phyloP scores from a whole-genome alignment of 53 echinoderm and acorn worm species.

The Patiria pectinifera region DNA sequence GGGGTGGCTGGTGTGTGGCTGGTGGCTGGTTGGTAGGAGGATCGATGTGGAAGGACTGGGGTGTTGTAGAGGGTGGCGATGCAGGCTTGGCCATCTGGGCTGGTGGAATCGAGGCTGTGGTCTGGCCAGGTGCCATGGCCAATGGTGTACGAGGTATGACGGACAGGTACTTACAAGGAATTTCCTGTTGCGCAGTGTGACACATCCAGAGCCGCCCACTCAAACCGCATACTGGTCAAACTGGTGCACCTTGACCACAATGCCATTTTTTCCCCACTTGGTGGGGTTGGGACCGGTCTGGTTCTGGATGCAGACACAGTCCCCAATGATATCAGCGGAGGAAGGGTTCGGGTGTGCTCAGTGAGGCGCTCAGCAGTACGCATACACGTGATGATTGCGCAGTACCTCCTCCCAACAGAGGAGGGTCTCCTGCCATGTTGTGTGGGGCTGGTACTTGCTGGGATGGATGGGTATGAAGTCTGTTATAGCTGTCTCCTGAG shows the following conservation, averaged over 20 bases:
- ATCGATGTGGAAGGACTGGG: background rate
- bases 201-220: constrained; percentile 67
- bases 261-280: constrained; percentile 73
- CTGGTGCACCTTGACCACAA: constrained; percentile 68
- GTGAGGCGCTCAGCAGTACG: constrained; percentile 49
- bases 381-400: constrained; percentile 71
- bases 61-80: background rate
- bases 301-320: constrained; percentile 64
- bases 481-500: constrained; percentile 56
- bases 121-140: constrained; percentile 20
- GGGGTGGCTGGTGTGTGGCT: background rate
- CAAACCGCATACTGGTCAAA: constrained; percentile 71
- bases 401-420: constrained; percentile 52
- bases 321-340: constrained; percentile 57
- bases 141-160: constrained; percentile 41
- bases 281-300: constrained; percentile 61
- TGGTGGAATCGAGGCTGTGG: background rate
- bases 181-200: constrained; percentile 57
- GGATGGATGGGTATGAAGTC: constrained; percentile 73
- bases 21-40: background rate
- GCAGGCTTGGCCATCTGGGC: background rate
- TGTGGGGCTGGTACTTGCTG: constrained; percentile 58
- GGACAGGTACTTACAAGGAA: constrained; percentile 61
- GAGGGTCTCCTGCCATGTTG: constrained; percentile 66
- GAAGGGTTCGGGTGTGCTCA: constrained; percentile 55